A percentile compares a stretch with the other conserved stretches of the same genome.
These are phyloP conservation scores for Neopelma chrysocephalum DNA, from an alignment of 2,797 vertebrate genomes.

Conservation along the genomic window DNA sequence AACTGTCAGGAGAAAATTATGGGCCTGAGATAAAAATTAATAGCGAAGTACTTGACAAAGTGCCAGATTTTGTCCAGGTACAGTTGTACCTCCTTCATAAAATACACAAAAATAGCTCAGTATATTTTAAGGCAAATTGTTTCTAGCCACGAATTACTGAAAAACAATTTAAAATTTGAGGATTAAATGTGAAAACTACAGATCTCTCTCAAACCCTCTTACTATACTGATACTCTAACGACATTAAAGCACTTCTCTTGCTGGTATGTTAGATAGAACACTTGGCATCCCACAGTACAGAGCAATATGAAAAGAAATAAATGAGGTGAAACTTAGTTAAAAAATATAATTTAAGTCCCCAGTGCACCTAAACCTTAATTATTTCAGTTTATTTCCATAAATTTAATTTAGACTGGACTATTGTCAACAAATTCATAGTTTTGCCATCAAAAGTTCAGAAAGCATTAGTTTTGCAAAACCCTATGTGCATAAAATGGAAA, in stretches of 20 bases:
- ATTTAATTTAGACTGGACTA: background rate
- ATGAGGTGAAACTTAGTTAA: slow-evolving; percentile 8
- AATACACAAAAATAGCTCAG: slow-evolving; percentile 26
- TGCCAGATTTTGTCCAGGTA: slow-evolving; percentile 17
- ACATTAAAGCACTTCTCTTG: background rate
- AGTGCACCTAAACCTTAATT: background rate
- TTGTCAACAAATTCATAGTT: background rate
- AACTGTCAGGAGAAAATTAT: slow-evolving; percentile 37
- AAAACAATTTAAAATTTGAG: slow-evolving; percentile 35
- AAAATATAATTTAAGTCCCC: background rate
- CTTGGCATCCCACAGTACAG: background rate
- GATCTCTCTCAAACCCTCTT: background rate
- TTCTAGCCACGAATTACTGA: slow-evolving; percentile 36
- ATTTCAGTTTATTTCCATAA: background rate
- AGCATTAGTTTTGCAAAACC: background rate
- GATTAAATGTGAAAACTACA: background rate
- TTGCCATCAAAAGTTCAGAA: background rate
- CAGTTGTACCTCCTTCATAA: slow-evolving; percentile 30
- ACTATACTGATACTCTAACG: background rate
- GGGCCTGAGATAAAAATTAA: slow-evolving; percentile 43
- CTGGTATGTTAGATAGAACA: background rate
- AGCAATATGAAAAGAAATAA: background rate
- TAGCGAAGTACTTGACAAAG: slow-evolving; percentile 8
- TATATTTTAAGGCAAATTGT: slow-evolving; percentile 13
- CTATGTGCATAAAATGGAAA: background rate